Conservation (phyloP, 2,797 vertebrate genomes). For the Mormyrops boulengeri region DNA sequence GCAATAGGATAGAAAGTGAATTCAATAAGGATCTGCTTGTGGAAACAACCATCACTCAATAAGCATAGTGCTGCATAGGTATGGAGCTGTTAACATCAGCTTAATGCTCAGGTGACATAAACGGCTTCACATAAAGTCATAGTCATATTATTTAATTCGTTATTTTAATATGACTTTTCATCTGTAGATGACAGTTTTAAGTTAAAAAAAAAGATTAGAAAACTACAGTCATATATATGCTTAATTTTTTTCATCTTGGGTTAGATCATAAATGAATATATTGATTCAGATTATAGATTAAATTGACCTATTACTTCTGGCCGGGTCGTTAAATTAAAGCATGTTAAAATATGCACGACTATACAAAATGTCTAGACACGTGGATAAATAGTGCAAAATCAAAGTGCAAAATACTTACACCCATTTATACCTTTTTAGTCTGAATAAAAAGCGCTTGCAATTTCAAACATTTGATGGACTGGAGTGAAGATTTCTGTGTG, state of each 20-base stretch:
- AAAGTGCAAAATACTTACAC: background rate
- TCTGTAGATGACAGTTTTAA: background rate
- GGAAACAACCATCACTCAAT: background rate
- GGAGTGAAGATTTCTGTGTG: background rate
- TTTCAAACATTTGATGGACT: background rate
- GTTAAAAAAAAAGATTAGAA: background rate
- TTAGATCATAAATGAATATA: background rate
- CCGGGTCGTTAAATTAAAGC: background rate
- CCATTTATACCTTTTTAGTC: background rate
- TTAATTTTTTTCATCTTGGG: background rate
- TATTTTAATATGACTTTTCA: background rate
- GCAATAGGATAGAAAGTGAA: slow-evolving; percentile 40
- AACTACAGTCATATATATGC: background rate
- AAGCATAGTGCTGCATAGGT: background rate
- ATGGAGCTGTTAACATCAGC: background rate
- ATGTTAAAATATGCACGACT: background rate
- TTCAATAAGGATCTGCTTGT: background rate
- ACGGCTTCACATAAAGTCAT: background rate
- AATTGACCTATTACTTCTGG: background rate
- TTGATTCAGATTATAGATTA: background rate
- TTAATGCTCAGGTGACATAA: background rate
- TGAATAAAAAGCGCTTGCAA: background rate
- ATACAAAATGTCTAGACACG: background rate
- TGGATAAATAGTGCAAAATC: background rate
- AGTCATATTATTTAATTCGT: background rate